Evolutionary conservation across 2,888 invertebrate species (phyloP).

Genomic region (Drosophila flavopinicola): DNA sequence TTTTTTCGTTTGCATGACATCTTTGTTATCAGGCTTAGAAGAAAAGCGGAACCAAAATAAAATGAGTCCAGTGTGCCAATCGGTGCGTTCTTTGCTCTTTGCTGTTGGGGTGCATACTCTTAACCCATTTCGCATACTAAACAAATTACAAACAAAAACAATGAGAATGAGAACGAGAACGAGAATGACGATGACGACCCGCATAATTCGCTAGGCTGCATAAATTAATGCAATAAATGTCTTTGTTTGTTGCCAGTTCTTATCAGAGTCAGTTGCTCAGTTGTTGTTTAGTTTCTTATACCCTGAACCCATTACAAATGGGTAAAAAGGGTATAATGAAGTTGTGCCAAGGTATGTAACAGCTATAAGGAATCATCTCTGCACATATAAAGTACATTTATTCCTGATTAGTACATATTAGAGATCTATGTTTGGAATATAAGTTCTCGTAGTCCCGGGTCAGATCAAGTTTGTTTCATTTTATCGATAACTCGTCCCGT

Average conservation of each 20-base stretch:
- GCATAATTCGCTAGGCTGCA: constrained; percentile 40
- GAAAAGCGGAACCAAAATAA: background rate
- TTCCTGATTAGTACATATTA: too few species aligned
- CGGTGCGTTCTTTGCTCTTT: background rate
- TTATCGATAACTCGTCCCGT: too few species aligned
- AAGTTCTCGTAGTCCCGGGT: too few species aligned
- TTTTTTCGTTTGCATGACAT: constrained; percentile 25
- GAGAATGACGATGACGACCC: constrained; percentile 26
- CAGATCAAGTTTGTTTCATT: too few species aligned
- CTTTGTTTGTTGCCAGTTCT: constrained; percentile 57
- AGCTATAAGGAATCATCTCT: too few species aligned
- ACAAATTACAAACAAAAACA: constrained; percentile 28
- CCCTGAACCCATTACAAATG: too few species aligned
- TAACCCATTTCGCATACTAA: constrained; percentile 62
- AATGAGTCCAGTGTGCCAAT: background rate
- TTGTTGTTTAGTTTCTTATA: constrained; percentile 23
- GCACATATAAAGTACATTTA: too few species aligned
- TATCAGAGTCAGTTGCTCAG: constrained; percentile 43
- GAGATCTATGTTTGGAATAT: too few species aligned
- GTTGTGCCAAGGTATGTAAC: too few species aligned
- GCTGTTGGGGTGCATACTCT: constrained; percentile 65
- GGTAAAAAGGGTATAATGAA: too few species aligned
- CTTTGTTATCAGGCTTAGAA: constrained; percentile 11
- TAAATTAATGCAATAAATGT: constrained; percentile 59
- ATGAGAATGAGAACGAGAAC: background rate